Evolutionary conservation across 2,113 vertebrate species (phyloP), one percentile per base, ranked within the genome.

Genomic region (Aramus guarauna): DNA sequence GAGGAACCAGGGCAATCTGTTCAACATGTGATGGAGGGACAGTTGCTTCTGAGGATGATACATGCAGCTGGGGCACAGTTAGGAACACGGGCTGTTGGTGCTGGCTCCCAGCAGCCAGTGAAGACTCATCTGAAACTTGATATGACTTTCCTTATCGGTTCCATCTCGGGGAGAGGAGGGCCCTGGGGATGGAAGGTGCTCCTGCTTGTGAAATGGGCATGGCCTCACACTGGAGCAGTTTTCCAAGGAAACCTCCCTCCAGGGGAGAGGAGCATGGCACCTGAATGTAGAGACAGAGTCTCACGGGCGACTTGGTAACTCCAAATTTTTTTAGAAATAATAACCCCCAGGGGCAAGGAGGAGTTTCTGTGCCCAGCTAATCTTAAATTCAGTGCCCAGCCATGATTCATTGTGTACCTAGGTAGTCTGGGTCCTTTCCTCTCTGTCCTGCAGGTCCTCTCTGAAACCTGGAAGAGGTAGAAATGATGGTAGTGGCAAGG

Each of bases 331-430:
- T 26, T 30, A 47, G 73, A 67, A 92, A 24, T 81, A 73, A 37
- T 29, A 86, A 41, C n/a, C 19, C 15, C 23, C 15, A 48, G 58
- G 41, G 36, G 7, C n/a, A 78, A 63, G 20, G 30, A 91, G 30
- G 8, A 43, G 4, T 72, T 89, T 39, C 43, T 89, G 11, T 84
- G 72, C 37, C 37, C 14, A 37, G 18, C n/a, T 76, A 64, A 32
- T 26, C 20, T 72, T 59, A 58, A 92, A 73, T 30, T 64, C 60
- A 9, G 2, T 77, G 50, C 64, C 19, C 6, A 53, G 22, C 12
- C 2, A 1, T 15, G 17, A 58, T 55, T 84, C 9, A 20, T 37
- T 0, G 0, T 39, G 23, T 69, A 12, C 13, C 47, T 53, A 18
- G 63, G n/a, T 41, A 86, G 47, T 90, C 60, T 29, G 30, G 50